Evolutionary conservation across 2,888 invertebrate genomes (phyloP).

Genomic region (Drosophila acutilabella): DNA sequence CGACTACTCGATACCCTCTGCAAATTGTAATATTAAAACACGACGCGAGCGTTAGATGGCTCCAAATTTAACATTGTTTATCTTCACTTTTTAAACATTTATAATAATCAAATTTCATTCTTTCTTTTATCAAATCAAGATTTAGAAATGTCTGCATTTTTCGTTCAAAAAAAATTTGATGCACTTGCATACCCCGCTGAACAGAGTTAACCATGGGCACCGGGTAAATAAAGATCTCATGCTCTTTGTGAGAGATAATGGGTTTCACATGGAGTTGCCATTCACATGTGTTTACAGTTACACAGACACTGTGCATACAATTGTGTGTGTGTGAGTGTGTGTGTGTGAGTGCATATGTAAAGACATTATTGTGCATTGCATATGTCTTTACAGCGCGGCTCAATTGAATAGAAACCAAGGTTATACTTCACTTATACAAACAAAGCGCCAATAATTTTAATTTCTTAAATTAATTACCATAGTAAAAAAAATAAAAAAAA

Average conservation of each 20-base stretch:
- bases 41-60: no score
- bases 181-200: no score
- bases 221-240: constrained; percentile 7
- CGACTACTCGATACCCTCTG: not conserved
- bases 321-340: not conserved
- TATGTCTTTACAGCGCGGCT: not conserved
- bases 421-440: no score
- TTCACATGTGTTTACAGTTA: constrained; percentile 5
- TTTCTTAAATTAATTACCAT: no score
- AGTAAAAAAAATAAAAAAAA: not conserved
- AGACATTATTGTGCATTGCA: not conserved
- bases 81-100: not conserved
- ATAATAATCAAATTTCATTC: no score
- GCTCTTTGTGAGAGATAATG: constrained; percentile 46
- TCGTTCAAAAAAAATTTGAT: no score
- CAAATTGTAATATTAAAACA: no score
- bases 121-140: no score
- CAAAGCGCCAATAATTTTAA: not conserved
- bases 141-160: no score
- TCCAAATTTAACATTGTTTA: no score
- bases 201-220: not conserved
- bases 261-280: constrained; percentile 19
- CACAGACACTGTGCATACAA: not conserved
- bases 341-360: constrained; percentile 5
- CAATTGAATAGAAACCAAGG: not conserved